phyloP scores from a whole-genome alignment of 2,113 vertebrate genomes.

The Thryonomys swinderianus region DNA sequence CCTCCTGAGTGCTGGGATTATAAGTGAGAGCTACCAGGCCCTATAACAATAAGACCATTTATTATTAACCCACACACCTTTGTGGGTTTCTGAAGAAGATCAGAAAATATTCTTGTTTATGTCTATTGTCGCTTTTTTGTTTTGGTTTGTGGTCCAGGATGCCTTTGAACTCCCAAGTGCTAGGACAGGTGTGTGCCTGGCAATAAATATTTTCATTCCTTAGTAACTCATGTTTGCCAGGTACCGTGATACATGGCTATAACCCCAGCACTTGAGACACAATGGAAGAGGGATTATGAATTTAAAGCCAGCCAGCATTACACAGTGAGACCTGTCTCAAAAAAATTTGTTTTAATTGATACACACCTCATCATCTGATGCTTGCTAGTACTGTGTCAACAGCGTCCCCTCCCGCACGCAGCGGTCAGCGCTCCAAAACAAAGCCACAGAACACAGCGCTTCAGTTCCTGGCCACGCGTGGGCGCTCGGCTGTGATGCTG shows the following conservation, averaged over 20 bases:
- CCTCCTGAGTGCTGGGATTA: too few relatives aligned
- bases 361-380: neutral
- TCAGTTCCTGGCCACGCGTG: too few relatives aligned
- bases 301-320: neutral
- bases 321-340: neutral
- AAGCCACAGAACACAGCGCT: constrained; percentile 21
- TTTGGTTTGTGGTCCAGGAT: neutral
- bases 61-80: neutral
- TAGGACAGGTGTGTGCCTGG: neutral
- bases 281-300: neutral
- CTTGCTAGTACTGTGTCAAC: neutral
- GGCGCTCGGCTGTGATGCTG: neutral
- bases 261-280: neutral
- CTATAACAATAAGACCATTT: neutral
- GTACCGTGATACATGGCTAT: neutral
- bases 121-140: neutral
- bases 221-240: neutral
- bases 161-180: neutral
- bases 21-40: too few relatives aligned
- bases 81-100: neutral
- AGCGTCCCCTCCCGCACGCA: neutral
- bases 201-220: neutral
- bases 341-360: neutral
- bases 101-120: neutral
- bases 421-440: constrained; percentile 6